phyloP scores from a whole-genome alignment of 2,797 vertebrate genomes.

The Onychomys leucogaster region DNA sequence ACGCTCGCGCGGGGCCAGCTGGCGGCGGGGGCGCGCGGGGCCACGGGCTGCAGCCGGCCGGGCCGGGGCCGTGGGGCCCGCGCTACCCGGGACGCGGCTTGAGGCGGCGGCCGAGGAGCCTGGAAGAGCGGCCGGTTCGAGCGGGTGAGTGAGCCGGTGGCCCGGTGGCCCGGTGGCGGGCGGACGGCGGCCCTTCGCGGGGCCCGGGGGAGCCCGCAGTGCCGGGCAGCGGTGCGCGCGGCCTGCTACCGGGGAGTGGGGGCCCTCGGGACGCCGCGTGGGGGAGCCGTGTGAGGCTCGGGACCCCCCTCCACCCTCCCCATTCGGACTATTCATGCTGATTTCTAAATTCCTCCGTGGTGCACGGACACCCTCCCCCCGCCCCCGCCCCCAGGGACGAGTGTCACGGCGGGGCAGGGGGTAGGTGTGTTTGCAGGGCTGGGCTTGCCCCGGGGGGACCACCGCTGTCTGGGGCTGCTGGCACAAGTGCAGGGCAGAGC shows the following conservation, averaged over 20 bases:
- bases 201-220: not conserved
- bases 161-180: not conserved
- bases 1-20: conserved; percentile 64
- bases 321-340: not conserved
- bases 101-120: conserved; percentile 29
- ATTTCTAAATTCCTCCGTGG: not conserved
- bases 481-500: not conserved
- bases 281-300: not conserved
- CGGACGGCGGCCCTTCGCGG: conserved; percentile 14
- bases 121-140: conserved; percentile 37
- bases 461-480: not conserved
- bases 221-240: not conserved
- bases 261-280: not conserved
- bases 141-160: conserved; percentile 58
- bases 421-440: conserved; percentile 13
- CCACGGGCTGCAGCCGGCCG: conserved; percentile 60
- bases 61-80: conserved; percentile 48
- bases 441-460: not conserved
- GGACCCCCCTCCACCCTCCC: not conserved
- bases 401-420: conserved; percentile 9
- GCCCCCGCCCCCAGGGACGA: conserved; percentile 45
- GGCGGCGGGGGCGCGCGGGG: conserved; percentile 61
- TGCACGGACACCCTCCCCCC: not conserved
- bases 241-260: not conserved
- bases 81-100: conserved; percentile 40